Evolutionary conservation across 2,888 invertebrate genomes (phyloP).

Genomic region (Choreutis nemorana): DNA sequence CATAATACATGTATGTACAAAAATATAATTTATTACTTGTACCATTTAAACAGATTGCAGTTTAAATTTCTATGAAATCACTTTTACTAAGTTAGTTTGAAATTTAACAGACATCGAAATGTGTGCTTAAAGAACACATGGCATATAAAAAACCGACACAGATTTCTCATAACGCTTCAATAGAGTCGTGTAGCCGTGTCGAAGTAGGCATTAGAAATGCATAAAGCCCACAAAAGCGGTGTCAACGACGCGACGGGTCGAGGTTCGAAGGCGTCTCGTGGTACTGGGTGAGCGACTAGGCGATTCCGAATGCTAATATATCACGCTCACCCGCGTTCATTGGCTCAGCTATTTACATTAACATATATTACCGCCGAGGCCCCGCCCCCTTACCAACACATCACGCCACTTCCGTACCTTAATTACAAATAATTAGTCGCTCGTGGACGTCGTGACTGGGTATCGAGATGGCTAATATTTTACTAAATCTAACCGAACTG

Average conservation of each 20-base stretch:
- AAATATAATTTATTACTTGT: no score
- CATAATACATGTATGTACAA: no score
- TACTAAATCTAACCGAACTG: no score
- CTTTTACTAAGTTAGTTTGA: no score
- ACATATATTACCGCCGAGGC: constrained; percentile 48
- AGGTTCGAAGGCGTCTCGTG: constrained; percentile 22
- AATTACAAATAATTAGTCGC: constrained; percentile 55
- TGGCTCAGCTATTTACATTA: constrained; percentile 57
- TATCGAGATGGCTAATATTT: constrained; percentile 28
- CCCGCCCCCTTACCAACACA: constrained; percentile 44
- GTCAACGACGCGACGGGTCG: constrained; percentile 15
- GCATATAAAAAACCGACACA: no score
- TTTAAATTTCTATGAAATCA: no score
- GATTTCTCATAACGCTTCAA: no score
- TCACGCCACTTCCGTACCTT: constrained; percentile 51
- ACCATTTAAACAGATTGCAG: no score
- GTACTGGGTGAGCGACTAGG: constrained; percentile 43
- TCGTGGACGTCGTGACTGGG: constrained; percentile 49
- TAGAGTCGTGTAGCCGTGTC: no score
- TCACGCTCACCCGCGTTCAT: constrained; percentile 57
- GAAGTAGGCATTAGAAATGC: constrained; percentile 37
- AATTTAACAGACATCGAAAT: no score
- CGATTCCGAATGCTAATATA: constrained; percentile 65
- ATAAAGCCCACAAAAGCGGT: constrained; percentile 40
- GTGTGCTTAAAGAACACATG: no score